These are phyloP conservation scores for Acropora tenuis DNA, from an alignment of 64 coral and sea anemone species.

Conservation along the genomic window DNA sequence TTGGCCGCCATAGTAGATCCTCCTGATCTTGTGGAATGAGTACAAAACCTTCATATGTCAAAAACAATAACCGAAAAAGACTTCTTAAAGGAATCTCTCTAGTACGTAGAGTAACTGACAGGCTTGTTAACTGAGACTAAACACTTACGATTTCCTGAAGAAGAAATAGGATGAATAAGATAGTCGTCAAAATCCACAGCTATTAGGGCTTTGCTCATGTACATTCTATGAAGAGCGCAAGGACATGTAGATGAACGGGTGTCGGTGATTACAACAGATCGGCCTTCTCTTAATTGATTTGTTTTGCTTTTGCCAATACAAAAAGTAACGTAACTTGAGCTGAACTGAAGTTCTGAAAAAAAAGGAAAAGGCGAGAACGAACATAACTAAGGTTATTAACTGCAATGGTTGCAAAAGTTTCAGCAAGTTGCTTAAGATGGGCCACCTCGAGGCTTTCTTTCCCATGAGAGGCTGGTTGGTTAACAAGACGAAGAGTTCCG, in stretches of 20 bases:
- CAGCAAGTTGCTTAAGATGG: constrained; percentile 29
- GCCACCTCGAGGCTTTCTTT: constrained; percentile 35
- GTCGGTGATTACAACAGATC: constrained; percentile 21
- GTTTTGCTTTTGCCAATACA: constrained; percentile 32
- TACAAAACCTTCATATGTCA: constrained; percentile 36
- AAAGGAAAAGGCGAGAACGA: constrained; percentile 42
- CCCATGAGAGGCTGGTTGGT: background rate
- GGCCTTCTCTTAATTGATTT: constrained; percentile 46
- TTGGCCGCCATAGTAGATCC: constrained; percentile 42
- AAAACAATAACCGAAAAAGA: constrained; percentile 32
- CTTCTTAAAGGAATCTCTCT: constrained; percentile 59
- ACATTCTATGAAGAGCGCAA: background rate
- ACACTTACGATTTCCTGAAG: constrained; percentile 7
- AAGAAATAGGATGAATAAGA: background rate
- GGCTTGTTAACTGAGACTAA: constrained; percentile 37
- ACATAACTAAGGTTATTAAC: constrained; percentile 33
- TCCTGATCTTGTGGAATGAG: constrained; percentile 35
- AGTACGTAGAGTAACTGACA: constrained; percentile 3
- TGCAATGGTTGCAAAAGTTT: constrained; percentile 14
- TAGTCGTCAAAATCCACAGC: background rate
- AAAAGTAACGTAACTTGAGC: background rate
- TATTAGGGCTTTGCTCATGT: background rate
- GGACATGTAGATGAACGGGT: background rate
- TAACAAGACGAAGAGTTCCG: background rate
- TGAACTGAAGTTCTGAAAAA: constrained; percentile 58